These are phyloP conservation scores for Sympetrum striolatum DNA, from an alignment of 2,888 invertebrate species.

Conservation along the genomic window DNA sequence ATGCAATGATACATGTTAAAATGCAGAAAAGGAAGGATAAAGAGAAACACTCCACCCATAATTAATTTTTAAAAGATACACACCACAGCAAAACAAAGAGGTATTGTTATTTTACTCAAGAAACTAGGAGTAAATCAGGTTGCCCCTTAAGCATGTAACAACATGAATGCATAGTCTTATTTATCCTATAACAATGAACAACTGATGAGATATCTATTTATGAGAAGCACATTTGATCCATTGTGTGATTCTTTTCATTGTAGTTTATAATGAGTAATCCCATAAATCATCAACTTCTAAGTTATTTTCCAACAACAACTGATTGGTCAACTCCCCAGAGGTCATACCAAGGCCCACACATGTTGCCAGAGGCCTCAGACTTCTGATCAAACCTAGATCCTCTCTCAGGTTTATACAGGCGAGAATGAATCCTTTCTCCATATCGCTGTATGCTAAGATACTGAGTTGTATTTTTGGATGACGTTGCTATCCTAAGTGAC, in stretches of 20 bases:
- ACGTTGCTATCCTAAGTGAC: slow-evolving; percentile 18
- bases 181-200: neutral
- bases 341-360: slow-evolving; percentile 88
- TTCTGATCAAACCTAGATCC: slow-evolving; percentile 54
- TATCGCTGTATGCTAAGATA: slow-evolving; percentile 47
- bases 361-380: slow-evolving; percentile 57
- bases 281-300: neutral
- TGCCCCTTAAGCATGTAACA: neutral
- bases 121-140: neutral
- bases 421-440: slow-evolving; percentile 52
- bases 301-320: slow-evolving; percentile 56
- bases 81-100: too few relatives aligned
- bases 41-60: neutral
- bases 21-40: neutral
- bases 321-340: slow-evolving; percentile 81
- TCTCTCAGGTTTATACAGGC: slow-evolving; percentile 54
- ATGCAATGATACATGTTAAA: neutral
- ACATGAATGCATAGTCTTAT: neutral
- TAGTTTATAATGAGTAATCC: neutral
- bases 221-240: neutral
- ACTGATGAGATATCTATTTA: neutral
- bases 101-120: neutral
- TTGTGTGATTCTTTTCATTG: neutral
- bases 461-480: neutral
- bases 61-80: neutral